Evolutionary conservation across 2,113 vertebrate species (phyloP).

Genomic region (Heterotilapia buettikoferi): DNA sequence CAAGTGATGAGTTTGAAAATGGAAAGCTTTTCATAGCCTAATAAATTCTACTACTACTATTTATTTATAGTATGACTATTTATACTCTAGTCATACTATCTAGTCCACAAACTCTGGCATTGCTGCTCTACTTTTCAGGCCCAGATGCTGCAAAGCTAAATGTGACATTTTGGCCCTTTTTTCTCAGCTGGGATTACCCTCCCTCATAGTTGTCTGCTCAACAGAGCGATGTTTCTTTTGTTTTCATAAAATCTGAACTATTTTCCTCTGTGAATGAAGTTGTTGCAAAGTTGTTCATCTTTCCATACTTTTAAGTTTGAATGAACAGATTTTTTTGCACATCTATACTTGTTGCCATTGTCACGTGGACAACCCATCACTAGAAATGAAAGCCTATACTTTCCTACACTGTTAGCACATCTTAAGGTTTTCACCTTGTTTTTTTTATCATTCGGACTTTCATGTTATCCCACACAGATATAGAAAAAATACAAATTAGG

Average conservation of each 20-base stretch:
- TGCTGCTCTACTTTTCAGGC: background rate
- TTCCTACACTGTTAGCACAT: background rate
- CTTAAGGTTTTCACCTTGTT: background rate
- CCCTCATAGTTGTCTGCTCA: background rate
- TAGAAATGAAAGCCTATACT: background rate
- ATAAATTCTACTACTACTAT: no score
- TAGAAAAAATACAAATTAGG: background rate
- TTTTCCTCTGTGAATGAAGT: background rate
- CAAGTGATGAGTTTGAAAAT: background rate
- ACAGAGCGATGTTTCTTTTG: background rate
- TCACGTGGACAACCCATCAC: background rate
- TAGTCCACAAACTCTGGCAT: background rate
- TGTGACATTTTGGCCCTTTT: background rate
- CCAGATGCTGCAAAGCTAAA: background rate
- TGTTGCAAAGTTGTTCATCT: background rate
- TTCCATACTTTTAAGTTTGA: background rate
- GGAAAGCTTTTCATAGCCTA: background rate
- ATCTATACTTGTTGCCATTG: background rate
- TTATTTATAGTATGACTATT: no score
- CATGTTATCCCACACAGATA: background rate
- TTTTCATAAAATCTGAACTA: background rate
- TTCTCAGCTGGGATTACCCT: background rate
- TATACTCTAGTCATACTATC: background rate
- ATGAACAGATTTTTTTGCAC: background rate
- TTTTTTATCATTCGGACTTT: background rate